Conservation (phyloP, 2,888 invertebrate genomes). For the Agrochola circellaris region DNA sequence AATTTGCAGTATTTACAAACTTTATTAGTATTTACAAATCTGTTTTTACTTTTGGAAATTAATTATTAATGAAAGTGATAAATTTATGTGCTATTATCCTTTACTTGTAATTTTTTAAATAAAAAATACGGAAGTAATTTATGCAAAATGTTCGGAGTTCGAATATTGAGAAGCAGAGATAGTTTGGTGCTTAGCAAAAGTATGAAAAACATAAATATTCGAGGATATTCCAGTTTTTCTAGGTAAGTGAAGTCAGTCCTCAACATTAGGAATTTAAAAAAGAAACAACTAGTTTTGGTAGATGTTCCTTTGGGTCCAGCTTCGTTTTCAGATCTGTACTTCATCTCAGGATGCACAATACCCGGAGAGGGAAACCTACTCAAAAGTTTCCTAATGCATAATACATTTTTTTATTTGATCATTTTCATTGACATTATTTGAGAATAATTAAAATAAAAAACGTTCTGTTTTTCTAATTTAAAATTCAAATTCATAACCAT, state of each 20-base stretch:
- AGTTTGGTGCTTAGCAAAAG: conserved; percentile 6
- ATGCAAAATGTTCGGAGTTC: not conserved
- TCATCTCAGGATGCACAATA: no score
- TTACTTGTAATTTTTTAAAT: not conserved
- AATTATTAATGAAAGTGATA: not conserved
- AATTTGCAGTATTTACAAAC: not conserved
- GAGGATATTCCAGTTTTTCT: conserved; percentile 8
- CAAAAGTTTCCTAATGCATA: no score
- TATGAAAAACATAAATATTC: not conserved
- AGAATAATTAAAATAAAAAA: no score
- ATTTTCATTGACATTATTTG: no score
- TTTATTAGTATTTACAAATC: not conserved
- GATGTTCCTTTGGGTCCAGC: no score
- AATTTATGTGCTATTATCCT: not conserved
- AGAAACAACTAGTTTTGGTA: no score
- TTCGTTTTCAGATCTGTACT: no score
- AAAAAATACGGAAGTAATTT: not conserved
- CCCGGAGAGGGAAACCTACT: no score
- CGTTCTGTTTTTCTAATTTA: no score
- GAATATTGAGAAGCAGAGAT: not conserved
- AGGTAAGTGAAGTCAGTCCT: conserved; percentile 17
- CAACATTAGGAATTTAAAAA: not conserved
- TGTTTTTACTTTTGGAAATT: not conserved
- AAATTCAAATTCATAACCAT: no score
- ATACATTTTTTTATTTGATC: no score